phyloP scores from a whole-genome alignment of 1,140 invertebrate species.

The Megathymus violae region DNA sequence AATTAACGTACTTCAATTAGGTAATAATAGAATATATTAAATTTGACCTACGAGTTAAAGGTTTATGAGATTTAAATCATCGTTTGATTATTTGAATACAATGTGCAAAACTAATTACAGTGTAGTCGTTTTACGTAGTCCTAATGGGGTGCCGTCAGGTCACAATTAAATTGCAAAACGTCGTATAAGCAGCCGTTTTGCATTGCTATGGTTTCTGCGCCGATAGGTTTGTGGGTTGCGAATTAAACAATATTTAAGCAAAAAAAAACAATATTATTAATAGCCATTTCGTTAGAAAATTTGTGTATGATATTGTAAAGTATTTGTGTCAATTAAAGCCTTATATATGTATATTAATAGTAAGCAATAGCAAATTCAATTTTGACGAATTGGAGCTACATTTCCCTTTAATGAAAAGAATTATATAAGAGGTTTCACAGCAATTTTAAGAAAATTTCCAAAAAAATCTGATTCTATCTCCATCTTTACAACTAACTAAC shows the following conservation, averaged over 20 bases:
- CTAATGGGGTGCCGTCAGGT: slow-evolving; percentile 1
- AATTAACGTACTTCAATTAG: not conserved
- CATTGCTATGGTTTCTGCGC: slow-evolving; percentile 8
- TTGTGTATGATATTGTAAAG: too few relatives aligned
- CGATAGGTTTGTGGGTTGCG: not conserved
- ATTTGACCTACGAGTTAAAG: not conserved
- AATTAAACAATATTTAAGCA: not conserved
- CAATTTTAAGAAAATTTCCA: too few relatives aligned
- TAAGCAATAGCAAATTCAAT: too few relatives aligned
- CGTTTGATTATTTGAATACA: not conserved
- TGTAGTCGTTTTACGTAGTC: not conserved
- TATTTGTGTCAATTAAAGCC: too few relatives aligned
- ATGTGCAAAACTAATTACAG: not conserved
- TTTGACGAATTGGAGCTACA: too few relatives aligned
- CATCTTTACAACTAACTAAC: too few relatives aligned
- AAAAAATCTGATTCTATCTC: too few relatives aligned
- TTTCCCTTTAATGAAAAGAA: too few relatives aligned
- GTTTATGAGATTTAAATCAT: not conserved
- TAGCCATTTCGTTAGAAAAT: too few relatives aligned
- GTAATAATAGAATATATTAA: not conserved
- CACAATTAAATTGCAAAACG: slow-evolving; percentile 20
- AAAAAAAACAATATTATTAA: too few relatives aligned
- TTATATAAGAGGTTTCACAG: too few relatives aligned
- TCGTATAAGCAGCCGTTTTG: slow-evolving; percentile 1
- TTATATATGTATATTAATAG: too few relatives aligned